A percentile compares a stretch with the other conserved stretches of the same genome.
Evolutionary conservation across 1,140 invertebrate genomes (phyloP).

Genomic region (Antheraea mylitta): DNA sequence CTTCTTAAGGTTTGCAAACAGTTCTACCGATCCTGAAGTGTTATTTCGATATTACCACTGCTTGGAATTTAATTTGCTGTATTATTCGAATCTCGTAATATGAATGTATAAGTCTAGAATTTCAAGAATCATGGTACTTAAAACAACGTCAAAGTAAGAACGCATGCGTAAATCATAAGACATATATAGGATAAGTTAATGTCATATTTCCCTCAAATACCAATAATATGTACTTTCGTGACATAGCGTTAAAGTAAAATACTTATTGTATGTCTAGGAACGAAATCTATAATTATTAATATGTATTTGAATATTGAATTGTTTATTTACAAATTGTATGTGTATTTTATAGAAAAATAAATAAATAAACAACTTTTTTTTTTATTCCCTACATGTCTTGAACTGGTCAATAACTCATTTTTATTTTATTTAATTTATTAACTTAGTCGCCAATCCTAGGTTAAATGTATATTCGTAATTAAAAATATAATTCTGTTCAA

Average conservation of each 20-base stretch:
- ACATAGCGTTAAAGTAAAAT: conserved; percentile 47
- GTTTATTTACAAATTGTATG: conserved; percentile 78
- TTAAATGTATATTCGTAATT: no score
- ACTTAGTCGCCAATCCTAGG: no score
- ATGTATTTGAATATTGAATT: conserved; percentile 73
- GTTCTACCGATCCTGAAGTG: neutral
- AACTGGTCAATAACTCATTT: no score
- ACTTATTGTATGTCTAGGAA: conserved; percentile 42
- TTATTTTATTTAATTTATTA: no score
- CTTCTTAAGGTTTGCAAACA: neutral
- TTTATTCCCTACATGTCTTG: neutral
- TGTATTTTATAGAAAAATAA: conserved; percentile 78
- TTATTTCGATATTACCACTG: neutral
- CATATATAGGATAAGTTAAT: conserved; percentile 4
- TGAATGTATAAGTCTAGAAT: no score
- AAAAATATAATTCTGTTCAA: no score
- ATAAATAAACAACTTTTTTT: conserved; percentile 32
- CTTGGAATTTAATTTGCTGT: no score
- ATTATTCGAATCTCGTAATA: no score
- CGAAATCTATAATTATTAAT: conserved; percentile 51
- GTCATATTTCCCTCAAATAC: conserved; percentile 6
- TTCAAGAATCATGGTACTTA: neutral
- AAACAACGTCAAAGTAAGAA: no score
- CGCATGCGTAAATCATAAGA: neutral
- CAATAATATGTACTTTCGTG: conserved; percentile 26